Evolutionary conservation across 2,797 vertebrate species (phyloP), one percentile per base, ranked within the genome.

Genomic region (Poecilia velifera): DNA sequence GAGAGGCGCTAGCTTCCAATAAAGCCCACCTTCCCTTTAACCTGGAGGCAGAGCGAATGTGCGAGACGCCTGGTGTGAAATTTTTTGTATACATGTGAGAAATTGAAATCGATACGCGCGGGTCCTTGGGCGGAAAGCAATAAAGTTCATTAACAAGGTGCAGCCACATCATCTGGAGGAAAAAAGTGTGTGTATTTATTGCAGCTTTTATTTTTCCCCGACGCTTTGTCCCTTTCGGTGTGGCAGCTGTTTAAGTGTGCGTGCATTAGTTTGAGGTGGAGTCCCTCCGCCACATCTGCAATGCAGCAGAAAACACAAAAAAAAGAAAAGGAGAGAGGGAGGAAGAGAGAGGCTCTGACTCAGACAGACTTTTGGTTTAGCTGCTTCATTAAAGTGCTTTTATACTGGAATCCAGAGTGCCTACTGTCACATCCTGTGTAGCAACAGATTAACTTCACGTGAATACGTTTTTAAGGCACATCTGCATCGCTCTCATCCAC

Each of bases 281-380:
- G 93, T 93, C 92, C 93, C 91, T 93, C 87, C 83, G 83, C 92
- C 89, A 95, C 93, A 96, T 96, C 95, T 96, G 95, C 95, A 96
- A 96, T 96, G 96, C 96, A 96, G 95, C 93, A 96, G 90, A 95
- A 94, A 92, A 93, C 84, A 92, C 89, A 91, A 89, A 88, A 90
- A 85, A 77, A 86, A 86, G 53, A n/a, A 12, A 62, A 34, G 45
- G 34, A 73, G 82, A 88, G 87, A 87, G 83, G 72, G 87, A 87
- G 87, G 77, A 82, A 70, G 86, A 80, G 80, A 79, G 87, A 84
- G 79, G 82, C 92, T 91, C 90, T 76, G 81, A 92, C 87, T 89
- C 85, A 49, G 82, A 85, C 71, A 57, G 81, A 78, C 89, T 74
- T 49, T 62, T n/a, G 51, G n/a, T 47, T 74, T 43, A 36, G 41